Base-by-base conservation (phyloP, 1,140 invertebrate genomes). In the Lepidurus couesii region DNA sequence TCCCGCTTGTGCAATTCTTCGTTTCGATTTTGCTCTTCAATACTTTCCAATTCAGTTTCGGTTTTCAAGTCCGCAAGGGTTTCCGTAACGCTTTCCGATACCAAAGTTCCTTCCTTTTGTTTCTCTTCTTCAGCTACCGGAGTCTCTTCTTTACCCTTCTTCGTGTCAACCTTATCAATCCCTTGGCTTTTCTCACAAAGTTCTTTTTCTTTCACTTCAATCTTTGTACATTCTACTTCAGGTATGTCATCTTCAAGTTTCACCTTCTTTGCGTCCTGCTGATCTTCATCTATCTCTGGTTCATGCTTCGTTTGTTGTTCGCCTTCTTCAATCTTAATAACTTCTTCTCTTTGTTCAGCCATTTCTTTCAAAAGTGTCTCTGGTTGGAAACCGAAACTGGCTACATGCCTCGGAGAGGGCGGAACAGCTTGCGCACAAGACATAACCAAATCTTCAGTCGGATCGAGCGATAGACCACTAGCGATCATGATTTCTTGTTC, bases 1-100 rank as follows among this genome's bases (percentile, higher is more conserved):
- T 79, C 47, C 21, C 77, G 65, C 44, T 76, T 76, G 13, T 79
- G 53, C 24, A 26, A 21, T 13, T 53, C 79, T 16, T 79, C 75
- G 7, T 47, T 78, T 10, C 13, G 42, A 11, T 77, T 11, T 74
- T 34, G 26, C 0, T 77, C 77, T 45, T 80, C 2, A 34, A 34
- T 34, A 34, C 34, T 34, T 34, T 3, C 34, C 42, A n/a, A 78
- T 21, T 10, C 13, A 24, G 42, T n/a, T n/a, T 34, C 34, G 34
- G 34, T 3, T 34, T 34, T 34, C 34, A 34, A 34, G 3, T 34
- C 34, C 34, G 34, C 34, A 34, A 34, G 2, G 34, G 34, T 34
- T 34, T 34, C 34, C 2, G 34, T 34, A 34, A 34, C 34, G 3
- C 34, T 34, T 34, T 34, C 4, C 34, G 3, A 34, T 34, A 34